A percentile compares a stretch with the other conserved stretches of the same genome.
These are phyloP conservation scores for Sanderia malayensis DNA, from an alignment of 30 jellyfish, hydroid and myxozoan genomes.

Conservation along the genomic window DNA sequence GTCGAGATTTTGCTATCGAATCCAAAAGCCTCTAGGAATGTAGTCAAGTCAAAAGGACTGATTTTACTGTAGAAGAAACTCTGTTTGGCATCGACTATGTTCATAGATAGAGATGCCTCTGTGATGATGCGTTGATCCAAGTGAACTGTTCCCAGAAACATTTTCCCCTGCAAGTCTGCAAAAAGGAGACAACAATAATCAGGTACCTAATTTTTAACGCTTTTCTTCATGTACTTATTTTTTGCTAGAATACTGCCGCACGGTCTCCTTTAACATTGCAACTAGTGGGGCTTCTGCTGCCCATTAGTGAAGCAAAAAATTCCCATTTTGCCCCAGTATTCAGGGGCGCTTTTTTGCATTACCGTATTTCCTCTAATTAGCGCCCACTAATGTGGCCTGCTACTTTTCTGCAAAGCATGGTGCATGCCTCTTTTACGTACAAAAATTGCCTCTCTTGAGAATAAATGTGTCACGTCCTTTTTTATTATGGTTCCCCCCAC, in stretches of 20 bases:
- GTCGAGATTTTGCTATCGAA: conserved; percentile 18
- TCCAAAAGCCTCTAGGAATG: conserved; percentile 41
- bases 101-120: conserved; percentile 7
- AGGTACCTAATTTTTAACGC: background rate
- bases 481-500: too few species aligned
- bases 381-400: too few species aligned
- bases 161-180: conserved; percentile 26
- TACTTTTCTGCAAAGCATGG: too few species aligned
- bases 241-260: too few species aligned
- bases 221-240: too few species aligned
- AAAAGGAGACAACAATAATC: background rate
- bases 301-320: conserved; percentile 14
- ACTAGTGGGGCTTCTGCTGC: conserved; percentile 17
- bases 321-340: conserved; percentile 6
- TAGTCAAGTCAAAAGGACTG: conserved; percentile 20
- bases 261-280: conserved; percentile 10
- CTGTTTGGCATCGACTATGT: conserved; percentile 14
- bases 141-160: conserved; percentile 36
- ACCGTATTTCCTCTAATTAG: too few species aligned
- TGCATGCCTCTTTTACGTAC: too few species aligned
- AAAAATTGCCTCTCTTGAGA: too few species aligned
- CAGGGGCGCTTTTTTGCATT: conserved; percentile 20
- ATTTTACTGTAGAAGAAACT: conserved; percentile 38
- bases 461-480: too few species aligned
- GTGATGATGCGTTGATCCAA: conserved; percentile 10